Conservation (phyloP, 2,888 invertebrate genomes). For the Dolomedes plantarius region DNA sequence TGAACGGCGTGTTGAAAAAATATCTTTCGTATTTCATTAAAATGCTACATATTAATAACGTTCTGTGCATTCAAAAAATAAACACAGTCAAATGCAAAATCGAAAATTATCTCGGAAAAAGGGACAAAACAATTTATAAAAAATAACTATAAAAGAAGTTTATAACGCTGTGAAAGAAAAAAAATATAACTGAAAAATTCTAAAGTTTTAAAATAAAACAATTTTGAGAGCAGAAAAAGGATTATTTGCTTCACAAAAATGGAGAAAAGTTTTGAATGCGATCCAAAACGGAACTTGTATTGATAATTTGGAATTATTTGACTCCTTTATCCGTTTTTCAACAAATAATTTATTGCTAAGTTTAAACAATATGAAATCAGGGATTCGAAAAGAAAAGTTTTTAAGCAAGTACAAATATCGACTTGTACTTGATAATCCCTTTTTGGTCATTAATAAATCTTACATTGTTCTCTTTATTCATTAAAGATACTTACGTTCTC, state of each 20-base stretch:
- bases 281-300: constrained; percentile 2
- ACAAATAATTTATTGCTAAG: too few species aligned
- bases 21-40: neutral
- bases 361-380: too few species aligned
- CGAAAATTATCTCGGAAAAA: neutral
- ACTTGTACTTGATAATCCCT: too few species aligned
- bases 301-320: constrained; percentile 3
- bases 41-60: neutral
- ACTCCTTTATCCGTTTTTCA: too few species aligned
- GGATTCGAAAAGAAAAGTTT: too few species aligned
- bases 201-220: neutral
- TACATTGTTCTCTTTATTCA: too few species aligned
- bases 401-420: too few species aligned
- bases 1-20: neutral
- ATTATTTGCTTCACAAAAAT: neutral
- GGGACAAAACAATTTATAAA: neutral
- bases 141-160: neutral
- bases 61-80: neutral
- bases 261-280: neutral
- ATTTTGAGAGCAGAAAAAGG: neutral
- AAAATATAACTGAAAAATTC: neutral
- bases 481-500: too few species aligned
- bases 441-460: too few species aligned
- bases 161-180: neutral
- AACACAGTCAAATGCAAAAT: neutral